Evolutionary conservation across 2,113 vertebrate species (phyloP).

Genomic region (Triplophysa tibetana): DNA sequence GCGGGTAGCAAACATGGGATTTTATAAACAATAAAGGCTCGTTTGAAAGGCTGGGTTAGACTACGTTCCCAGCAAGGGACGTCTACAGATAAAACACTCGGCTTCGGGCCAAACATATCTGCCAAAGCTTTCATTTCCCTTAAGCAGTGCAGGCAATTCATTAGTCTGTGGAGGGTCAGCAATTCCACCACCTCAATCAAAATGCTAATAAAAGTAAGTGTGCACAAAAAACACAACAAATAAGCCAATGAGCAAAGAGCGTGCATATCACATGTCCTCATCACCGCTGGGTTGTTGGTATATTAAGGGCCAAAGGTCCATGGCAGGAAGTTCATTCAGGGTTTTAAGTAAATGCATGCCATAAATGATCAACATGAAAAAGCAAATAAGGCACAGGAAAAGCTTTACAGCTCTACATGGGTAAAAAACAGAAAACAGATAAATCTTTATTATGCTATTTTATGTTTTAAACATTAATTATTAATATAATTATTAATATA

Average conservation of each 20-base stretch:
- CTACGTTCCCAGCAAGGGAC: slow-evolving; percentile 10
- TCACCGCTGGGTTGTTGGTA: not conserved
- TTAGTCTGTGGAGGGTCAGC: slow-evolving; percentile 73
- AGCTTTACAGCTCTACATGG: not conserved
- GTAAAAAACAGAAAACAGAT: too few species aligned
- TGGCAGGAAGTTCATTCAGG: not conserved
- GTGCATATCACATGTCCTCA: not conserved
- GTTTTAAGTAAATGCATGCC: not conserved
- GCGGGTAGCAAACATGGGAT: slow-evolving; percentile 9
- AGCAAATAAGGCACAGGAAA: not conserved
- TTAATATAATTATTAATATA: too few species aligned
- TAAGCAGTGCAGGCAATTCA: slow-evolving; percentile 62
- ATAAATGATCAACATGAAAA: slow-evolving; percentile 1
- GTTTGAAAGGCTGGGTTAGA: not conserved
- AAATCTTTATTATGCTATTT: too few species aligned
- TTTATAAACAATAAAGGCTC: slow-evolving; percentile 33
- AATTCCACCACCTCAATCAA: slow-evolving; percentile 75
- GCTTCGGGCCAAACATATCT: slow-evolving; percentile 65
- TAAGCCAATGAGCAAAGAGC: not conserved
- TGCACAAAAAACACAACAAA: slow-evolving; percentile 57
- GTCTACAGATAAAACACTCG: slow-evolving; percentile 59
- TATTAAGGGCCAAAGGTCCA: slow-evolving; percentile 11
- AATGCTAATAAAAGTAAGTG: slow-evolving; percentile 78
- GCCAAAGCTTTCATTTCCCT: slow-evolving; percentile 68
- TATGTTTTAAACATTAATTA: too few species aligned